Percentiles rank a stretch among this genome's conserved stretches.
Conservation (phyloP, 2,888 invertebrate genomes). For the Pristionchus mayeri region DNA sequence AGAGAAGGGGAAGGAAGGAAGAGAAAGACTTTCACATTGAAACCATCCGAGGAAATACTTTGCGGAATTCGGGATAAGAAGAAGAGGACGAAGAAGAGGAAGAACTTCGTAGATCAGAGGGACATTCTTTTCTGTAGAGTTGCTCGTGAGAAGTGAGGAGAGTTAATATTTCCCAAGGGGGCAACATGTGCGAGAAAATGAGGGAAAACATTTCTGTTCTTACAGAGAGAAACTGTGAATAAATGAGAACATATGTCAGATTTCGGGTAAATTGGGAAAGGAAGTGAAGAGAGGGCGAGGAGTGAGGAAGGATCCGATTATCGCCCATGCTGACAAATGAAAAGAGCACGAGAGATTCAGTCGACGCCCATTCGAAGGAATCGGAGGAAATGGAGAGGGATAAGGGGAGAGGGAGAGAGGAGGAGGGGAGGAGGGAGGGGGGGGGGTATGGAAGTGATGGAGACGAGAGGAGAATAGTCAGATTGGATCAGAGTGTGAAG, state of each 20-base stretch:
- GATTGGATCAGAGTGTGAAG: conserved; percentile 1
- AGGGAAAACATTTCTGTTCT: not conserved
- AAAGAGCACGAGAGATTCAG: conserved; percentile 42
- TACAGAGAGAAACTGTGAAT: not conserved
- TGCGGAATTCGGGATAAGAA: too few relatives aligned
- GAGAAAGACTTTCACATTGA: too few relatives aligned
- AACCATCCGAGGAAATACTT: too few relatives aligned
- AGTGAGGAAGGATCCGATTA: not conserved
- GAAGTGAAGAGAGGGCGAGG: conserved; percentile 27
- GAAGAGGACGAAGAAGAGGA: not conserved
- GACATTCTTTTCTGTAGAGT: too few relatives aligned
- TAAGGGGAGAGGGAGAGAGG: conserved; percentile 8
- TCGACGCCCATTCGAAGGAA: not conserved
- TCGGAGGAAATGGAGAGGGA: too few relatives aligned
- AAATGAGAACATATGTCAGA: not conserved
- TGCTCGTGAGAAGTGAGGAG: not conserved
- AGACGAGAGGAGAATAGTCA: too few relatives aligned
- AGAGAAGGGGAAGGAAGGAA: not conserved
- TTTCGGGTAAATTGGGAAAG: conserved; percentile 47
- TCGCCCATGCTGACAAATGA: not conserved
- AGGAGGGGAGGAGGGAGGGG: not conserved
- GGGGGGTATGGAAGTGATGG: too few relatives aligned
- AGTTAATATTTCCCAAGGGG: not conserved
- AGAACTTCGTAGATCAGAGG: not conserved
- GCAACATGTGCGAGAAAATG: not conserved